Evolutionary conservation across 2,113 vertebrate species (phyloP).

Genomic region (Colaptes auratus): DNA sequence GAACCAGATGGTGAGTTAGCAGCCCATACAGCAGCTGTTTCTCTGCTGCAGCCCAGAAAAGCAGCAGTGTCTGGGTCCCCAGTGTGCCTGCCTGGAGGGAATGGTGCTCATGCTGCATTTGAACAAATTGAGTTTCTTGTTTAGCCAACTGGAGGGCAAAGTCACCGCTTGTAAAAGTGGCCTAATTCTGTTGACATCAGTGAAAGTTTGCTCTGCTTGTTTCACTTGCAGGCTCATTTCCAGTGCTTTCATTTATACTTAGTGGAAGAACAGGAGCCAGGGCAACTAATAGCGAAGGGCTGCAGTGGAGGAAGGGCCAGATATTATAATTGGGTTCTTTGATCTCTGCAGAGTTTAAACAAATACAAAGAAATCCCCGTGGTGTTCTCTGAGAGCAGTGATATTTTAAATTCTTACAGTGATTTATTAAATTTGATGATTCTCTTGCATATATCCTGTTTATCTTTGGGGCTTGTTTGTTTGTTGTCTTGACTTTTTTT

Average conservation of each 20-base stretch:
- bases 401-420: not conserved
- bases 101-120: not conserved
- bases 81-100: not conserved
- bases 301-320: slow-evolving; percentile 12
- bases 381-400: slow-evolving; percentile 1
- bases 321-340: slow-evolving; percentile 48
- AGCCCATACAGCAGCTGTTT: not conserved
- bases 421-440: not conserved
- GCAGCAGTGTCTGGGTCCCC: not conserved
- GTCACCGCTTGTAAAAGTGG: slow-evolving; percentile 17
- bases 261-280: slow-evolving; percentile 23
- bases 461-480: not conserved
- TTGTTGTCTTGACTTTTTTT: not conserved
- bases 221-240: slow-evolving; percentile 26
- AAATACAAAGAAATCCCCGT: slow-evolving; percentile 43
- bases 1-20: slow-evolving; percentile 23
- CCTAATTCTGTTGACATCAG: slow-evolving; percentile 41
- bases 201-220: slow-evolving; percentile 15
- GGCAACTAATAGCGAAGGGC: slow-evolving; percentile 38
- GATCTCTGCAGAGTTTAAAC: slow-evolving; percentile 16
- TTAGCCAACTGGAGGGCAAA: slow-evolving; percentile 40
- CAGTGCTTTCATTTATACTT: slow-evolving; percentile 35
- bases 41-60: not conserved
- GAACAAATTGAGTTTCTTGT: not conserved
- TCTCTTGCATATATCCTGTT: not conserved